Conservation (phyloP, 2,888 invertebrate genomes). For the Kuschelorhynchus macadamiae region DNA sequence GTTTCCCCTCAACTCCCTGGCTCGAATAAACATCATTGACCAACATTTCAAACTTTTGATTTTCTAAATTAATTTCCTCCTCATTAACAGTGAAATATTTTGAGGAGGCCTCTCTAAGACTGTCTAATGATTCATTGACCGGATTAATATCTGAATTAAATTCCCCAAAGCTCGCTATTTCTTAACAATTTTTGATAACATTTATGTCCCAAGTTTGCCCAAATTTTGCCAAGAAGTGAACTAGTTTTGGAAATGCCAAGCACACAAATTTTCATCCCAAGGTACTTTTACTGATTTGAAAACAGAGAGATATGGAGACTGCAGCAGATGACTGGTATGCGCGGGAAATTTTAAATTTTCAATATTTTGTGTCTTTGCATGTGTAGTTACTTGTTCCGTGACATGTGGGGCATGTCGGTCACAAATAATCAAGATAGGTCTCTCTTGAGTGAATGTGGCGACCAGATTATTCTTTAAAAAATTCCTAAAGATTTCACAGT, state of each 20-base stretch:
- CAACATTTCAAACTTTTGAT: too few species aligned
- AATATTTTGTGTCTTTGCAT: constrained; percentile 4
- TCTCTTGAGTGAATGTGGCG: background rate
- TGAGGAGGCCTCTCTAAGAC: too few species aligned
- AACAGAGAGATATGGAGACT: constrained; percentile 45
- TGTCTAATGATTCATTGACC: too few species aligned
- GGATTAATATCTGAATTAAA: too few species aligned
- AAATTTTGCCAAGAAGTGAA: constrained; percentile 3
- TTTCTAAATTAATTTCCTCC: too few species aligned
- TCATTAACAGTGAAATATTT: too few species aligned
- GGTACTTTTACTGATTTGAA: constrained; percentile 51
- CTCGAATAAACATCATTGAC: too few species aligned
- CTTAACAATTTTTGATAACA: too few species aligned
- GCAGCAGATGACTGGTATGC: constrained; percentile 54
- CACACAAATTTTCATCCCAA: constrained; percentile 48
- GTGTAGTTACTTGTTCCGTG: constrained; percentile 6
- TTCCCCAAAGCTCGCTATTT: too few species aligned
- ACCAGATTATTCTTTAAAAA: constrained; percentile 3
- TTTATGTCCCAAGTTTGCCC: background rate
- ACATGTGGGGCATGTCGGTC: constrained; percentile 24
- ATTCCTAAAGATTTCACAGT: background rate
- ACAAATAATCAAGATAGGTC: constrained; percentile 14
- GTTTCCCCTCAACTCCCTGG: too few species aligned
- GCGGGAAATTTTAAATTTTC: constrained; percentile 38
- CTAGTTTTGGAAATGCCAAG: constrained; percentile 35